Evolutionary conservation across 2,888 invertebrate species (phyloP), one percentile per base, ranked within the genome.

Genomic region (Hydriomena furcata): DNA sequence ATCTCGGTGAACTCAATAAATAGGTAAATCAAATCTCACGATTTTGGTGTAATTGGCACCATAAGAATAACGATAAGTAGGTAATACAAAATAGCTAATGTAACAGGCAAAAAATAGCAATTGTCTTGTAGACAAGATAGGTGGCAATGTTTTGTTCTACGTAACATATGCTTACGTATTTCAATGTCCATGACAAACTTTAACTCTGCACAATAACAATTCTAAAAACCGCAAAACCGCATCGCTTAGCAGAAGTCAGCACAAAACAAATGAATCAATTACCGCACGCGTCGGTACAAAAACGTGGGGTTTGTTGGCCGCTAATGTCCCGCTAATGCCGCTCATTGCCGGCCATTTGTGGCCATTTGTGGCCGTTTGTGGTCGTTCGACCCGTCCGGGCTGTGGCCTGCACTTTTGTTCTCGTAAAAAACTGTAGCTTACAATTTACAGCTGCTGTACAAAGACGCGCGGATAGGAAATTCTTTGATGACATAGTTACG

Each of bases 241-340:
- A 52, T 13, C 47, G 43, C 23, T 52, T 46, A 52, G 42, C 17
- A 24, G 32, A 36, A 48, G 37, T 52, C 37, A 52, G 43, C 42
- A 53, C 45, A 44, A 54, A 57, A 55, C 49, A 45, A 61, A 58
- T 51, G 56, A 60, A 61, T 61, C 60, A 61, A 63, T 63, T 60
- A 52, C 53, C 40, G 43, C 49, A 48, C 48, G 45, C 43, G 51
- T 35, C 40, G 36, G 35, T 21, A 50, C 58, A 61, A 61, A 61
- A 61, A 61, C 47, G 51, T 46, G 35, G 51, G 41, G 48, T 40
- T 46, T 42, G 49, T 25, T 53, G 55, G 45, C 55, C 57, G 45
- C 53, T 58, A 63, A 63, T 60, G 59, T 60, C 34, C 48, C 55
- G 59, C 60, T 61, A 63, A 63, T 61, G 51, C 49, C 45, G 47